Evolutionary conservation across 2,113 vertebrate species (phyloP).

Genomic region (Mustela nigripes): DNA sequence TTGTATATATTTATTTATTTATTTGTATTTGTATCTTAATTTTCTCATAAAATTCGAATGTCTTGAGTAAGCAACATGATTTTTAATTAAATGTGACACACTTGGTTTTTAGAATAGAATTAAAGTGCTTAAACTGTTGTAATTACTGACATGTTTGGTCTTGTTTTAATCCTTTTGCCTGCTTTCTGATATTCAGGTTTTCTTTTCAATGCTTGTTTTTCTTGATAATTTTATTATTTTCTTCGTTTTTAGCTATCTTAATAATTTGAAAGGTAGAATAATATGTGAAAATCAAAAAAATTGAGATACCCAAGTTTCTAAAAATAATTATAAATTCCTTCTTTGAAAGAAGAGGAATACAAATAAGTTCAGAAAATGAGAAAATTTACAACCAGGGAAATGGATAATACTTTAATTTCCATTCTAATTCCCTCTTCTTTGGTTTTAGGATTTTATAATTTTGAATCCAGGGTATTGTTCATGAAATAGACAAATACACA

Average conservation of each 20-base stretch:
- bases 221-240: neutral
- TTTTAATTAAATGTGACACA: neutral
- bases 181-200: neutral
- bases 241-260: neutral
- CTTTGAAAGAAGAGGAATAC: neutral
- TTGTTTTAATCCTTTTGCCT: neutral
- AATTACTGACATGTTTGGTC: neutral
- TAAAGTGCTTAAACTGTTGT: neutral
- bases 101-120: neutral
- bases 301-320: neutral
- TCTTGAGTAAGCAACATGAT: neutral
- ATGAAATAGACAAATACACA: neutral
- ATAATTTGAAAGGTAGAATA: neutral
- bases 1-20: neutral
- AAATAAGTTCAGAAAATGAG: conserved; percentile 16
- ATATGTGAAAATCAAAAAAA: neutral
- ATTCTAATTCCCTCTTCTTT: neutral
- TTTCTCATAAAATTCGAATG: neutral
- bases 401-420: neutral
- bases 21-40: neutral
- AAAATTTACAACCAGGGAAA: neutral
- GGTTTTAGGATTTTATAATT: neutral
- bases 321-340: neutral
- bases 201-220: neutral
- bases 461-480: neutral